These are phyloP conservation scores for Spodoptera litura DNA, from an alignment of 1,140 invertebrate genomes.

Conservation along the genomic window DNA sequence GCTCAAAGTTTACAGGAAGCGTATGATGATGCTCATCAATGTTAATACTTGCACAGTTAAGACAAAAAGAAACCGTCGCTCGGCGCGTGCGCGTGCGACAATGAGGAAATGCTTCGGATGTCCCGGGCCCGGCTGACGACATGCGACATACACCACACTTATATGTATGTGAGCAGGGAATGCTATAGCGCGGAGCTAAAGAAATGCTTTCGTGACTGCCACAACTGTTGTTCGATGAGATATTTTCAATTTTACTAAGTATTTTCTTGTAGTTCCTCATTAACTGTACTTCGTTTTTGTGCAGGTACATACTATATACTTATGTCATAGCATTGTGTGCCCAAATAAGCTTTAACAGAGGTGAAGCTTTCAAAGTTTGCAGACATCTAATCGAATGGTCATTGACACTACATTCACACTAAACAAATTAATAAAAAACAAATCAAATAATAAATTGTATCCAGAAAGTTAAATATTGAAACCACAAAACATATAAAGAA, in stretches of 20 bases:
- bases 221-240: neutral
- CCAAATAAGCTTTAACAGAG: too few relatives aligned
- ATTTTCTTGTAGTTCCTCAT: too few relatives aligned
- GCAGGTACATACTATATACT: too few relatives aligned
- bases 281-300: too few relatives aligned
- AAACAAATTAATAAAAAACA: too few relatives aligned
- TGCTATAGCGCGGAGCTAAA: neutral
- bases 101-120: slow-evolving; percentile 72
- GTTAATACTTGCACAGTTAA: slow-evolving; percentile 46
- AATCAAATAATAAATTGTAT: too few relatives aligned
- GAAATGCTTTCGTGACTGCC: neutral
- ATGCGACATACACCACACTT: slow-evolving; percentile 25
- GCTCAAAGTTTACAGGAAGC: slow-evolving; percentile 26
- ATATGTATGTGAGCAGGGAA: neutral
- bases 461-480: too few relatives aligned
- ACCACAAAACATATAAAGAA: too few relatives aligned
- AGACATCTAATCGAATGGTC: too few relatives aligned
- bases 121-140: slow-evolving; percentile 52
- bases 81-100: slow-evolving; percentile 63
- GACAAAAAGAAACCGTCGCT: slow-evolving; percentile 61
- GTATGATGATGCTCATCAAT: slow-evolving; percentile 46
- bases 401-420: too few relatives aligned
- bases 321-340: too few relatives aligned
- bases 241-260: neutral
- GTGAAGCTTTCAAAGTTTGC: too few relatives aligned